Percentiles rank a stretch among this genome's conserved stretches.
Conservation (phyloP, 2,888 invertebrate genomes). For the Diloba caeruleocephala region DNA sequence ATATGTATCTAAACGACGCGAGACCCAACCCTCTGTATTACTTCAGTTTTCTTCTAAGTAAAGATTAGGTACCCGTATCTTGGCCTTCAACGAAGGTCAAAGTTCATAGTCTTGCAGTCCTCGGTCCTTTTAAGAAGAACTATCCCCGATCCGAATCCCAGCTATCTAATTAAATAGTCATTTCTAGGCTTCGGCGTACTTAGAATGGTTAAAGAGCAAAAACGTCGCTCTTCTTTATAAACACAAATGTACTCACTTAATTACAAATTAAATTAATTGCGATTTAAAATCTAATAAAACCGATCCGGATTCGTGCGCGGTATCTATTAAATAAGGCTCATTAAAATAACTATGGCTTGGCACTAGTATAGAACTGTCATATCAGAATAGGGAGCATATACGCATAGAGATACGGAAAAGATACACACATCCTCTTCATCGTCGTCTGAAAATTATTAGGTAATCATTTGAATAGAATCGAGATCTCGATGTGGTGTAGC, state of each 20-base stretch:
- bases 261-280: slow-evolving; percentile 56
- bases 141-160: slow-evolving; percentile 17
- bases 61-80: slow-evolving; percentile 38
- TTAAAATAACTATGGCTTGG: slow-evolving; percentile 17
- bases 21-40: slow-evolving; percentile 40
- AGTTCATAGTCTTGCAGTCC: slow-evolving; percentile 29
- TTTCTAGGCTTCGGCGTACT: slow-evolving; percentile 18
- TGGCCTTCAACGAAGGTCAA: slow-evolving; percentile 40
- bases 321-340: slow-evolving; percentile 46
- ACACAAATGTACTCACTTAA: slow-evolving; percentile 34
- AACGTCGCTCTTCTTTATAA: slow-evolving; percentile 15
- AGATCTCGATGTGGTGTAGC: too few relatives aligned
- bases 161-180: slow-evolving; percentile 18
- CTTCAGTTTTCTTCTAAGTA: slow-evolving; percentile 31
- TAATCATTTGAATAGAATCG: too few relatives aligned
- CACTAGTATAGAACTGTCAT: slow-evolving; percentile 13
- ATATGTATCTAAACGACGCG: slow-evolving; percentile 23
- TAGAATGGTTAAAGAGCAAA: slow-evolving; percentile 18
- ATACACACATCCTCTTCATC: too few relatives aligned
- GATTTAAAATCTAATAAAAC: slow-evolving; percentile 62
- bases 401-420: too few relatives aligned
- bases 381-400: neutral
- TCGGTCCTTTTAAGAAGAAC: slow-evolving; percentile 21
- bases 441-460: too few relatives aligned
- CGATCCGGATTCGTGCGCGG: slow-evolving; percentile 47